Evolutionary conservation across 2,888 invertebrate species (phyloP).

Genomic region (Morinoia aosen): DNA sequence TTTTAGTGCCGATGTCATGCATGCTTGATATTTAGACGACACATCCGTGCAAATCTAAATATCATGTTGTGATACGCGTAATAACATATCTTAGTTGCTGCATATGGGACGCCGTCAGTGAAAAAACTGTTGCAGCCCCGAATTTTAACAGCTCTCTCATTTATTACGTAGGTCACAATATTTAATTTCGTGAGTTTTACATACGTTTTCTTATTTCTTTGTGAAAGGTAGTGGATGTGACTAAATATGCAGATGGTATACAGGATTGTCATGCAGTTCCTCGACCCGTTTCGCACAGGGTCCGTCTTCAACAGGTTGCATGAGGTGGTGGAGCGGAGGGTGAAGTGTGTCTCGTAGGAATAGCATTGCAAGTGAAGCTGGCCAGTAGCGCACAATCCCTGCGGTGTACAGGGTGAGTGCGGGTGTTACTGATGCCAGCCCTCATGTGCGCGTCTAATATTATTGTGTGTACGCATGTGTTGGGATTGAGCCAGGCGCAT

Average conservation of each 20-base stretch:
- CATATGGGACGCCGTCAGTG: not conserved
- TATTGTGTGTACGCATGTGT: slow-evolving; percentile 16
- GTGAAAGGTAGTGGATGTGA: not conserved
- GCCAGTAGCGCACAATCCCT: not conserved
- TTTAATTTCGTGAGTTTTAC: not conserved
- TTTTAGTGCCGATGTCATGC: not conserved
- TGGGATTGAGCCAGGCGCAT: slow-evolving; percentile 12
- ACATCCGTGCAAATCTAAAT: not conserved
- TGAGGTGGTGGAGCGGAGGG: not conserved
- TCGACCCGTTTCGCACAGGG: not conserved
- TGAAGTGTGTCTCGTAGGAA: not conserved
- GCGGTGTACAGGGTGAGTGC: not conserved
- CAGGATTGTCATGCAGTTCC: not conserved
- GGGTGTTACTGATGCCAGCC: not conserved
- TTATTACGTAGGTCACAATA: not conserved
- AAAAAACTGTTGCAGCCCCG: not conserved
- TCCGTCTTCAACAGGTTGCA: not conserved
- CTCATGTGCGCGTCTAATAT: slow-evolving; percentile 26
- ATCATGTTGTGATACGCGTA: not conserved
- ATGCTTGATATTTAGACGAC: not conserved
- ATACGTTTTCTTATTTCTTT: no score
- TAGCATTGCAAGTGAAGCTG: not conserved
- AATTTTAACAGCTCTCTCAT: not conserved
- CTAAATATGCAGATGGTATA: not conserved
- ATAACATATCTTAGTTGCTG: not conserved